Conservation (phyloP, 2,113 vertebrate genomes). For the Melanerpes aurifrons region DNA sequence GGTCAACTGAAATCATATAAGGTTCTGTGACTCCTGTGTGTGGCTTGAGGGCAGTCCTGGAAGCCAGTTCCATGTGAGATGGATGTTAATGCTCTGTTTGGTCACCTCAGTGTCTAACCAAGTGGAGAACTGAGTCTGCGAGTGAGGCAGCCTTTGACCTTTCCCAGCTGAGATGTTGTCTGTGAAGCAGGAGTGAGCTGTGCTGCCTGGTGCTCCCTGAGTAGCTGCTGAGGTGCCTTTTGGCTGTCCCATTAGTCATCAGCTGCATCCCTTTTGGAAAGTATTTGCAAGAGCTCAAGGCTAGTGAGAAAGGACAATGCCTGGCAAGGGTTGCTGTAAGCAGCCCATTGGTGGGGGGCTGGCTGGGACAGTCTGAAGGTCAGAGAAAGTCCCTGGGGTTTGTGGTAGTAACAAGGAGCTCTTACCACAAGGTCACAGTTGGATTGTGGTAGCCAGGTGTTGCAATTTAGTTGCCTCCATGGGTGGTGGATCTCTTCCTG, state of each 20-base stretch:
- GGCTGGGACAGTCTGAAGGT: neutral
- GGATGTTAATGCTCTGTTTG: accelerated
- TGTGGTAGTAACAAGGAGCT: neutral
- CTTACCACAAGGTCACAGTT: neutral
- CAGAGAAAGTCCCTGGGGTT: neutral
- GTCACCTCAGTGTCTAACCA: neutral
- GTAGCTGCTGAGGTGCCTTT: neutral
- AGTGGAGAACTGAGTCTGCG: neutral
- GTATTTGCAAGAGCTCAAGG: neutral
- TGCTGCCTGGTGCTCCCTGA: accelerated
- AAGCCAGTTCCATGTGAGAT: neutral
- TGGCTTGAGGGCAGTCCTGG: neutral
- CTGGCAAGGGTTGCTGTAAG: neutral
- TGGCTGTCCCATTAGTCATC: neutral
- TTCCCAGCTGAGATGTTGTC: neutral
- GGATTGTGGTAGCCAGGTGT: accelerated
- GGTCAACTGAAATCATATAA: neutral
- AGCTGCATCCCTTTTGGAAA: neutral
- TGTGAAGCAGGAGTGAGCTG: neutral
- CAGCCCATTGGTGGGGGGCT: neutral
- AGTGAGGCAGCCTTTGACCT: neutral
- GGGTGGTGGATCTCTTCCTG: neutral
- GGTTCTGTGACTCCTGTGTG: neutral
- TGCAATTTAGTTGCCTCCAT: accelerated
- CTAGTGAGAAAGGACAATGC: neutral